Evolutionary conservation across 2,113 vertebrate species (phyloP), one percentile per base, ranked within the genome.

Genomic region (Chaenogobius annularis): DNA sequence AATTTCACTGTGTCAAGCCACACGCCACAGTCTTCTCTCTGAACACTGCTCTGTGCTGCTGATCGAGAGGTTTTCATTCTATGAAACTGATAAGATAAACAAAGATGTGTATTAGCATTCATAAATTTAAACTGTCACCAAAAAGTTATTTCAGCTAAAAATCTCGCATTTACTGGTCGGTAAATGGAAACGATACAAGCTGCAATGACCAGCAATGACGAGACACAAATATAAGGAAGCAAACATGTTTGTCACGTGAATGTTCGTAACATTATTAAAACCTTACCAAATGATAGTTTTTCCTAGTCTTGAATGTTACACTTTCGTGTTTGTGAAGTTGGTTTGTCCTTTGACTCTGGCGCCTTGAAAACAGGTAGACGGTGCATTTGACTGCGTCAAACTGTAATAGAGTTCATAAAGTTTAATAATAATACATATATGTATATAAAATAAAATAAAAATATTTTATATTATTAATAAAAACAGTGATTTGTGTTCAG

Each of bases 1-100:
- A 93, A 81, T 3, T 91, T 79, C 15, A 85, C 78, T 3, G 92
- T 86, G 82, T 94, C 93, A 52, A 94, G 50, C 93, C 93, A 94
- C 72, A 93, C 87, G 0, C 91, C 93, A 80, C 93, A 93, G 13
- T 90, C 88, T 26, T 83, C 68, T 20, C 85, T 89, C 19, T 83
- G 69, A 20, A 31, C 31, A 11, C 23, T 31, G 7, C 35, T 72
- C 26, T 78, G 73, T 0, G 1, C 22, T 5, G 68, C 44, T 22
- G 59, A 14, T 70, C 79, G 91, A 7, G 63, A 64, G 7, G 35
- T 71, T 78, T 93, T 91, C 91, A 91, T 92, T n/a, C 11, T 78
- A 55, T 7, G 65, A 17, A 37, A 14, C 22, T 10, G 44, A 35
- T 47, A 0, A 15, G 13, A 52, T 37, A 56, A 54, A 62, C 10